Evolutionary conservation across 2,888 invertebrate species (phyloP).

Genomic region (Osedax frankpressi): DNA sequence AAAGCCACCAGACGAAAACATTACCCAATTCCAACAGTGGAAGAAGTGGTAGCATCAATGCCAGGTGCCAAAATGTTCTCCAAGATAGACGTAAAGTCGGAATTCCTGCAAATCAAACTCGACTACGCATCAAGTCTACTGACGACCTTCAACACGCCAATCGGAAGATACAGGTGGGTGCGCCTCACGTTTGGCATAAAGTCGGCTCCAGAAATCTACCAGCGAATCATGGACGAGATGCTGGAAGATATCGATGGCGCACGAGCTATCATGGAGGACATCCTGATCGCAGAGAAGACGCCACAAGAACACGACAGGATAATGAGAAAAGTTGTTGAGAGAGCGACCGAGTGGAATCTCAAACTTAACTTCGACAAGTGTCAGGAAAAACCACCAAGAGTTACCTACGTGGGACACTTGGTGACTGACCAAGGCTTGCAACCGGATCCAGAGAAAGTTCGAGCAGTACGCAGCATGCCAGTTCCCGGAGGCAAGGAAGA

Average conservation of each 20-base stretch:
- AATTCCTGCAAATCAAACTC: slow-evolving; percentile 29
- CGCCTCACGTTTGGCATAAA: slow-evolving; percentile 25
- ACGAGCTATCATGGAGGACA: slow-evolving; percentile 4
- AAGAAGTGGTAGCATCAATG: slow-evolving; percentile 26
- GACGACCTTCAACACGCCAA: slow-evolving; percentile 30
- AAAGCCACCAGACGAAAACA: slow-evolving; percentile 26
- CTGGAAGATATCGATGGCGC: slow-evolving; percentile 6
- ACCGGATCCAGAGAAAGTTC: no score
- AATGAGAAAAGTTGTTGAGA: neutral
- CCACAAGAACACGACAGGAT: neutral
- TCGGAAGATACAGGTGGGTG: slow-evolving; percentile 28
- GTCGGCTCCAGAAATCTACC: slow-evolving; percentile 14
- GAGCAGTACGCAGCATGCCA: no score
- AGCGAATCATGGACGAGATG: neutral
- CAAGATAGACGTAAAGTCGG: slow-evolving; percentile 27
- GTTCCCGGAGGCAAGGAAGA: no score
- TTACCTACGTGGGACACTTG: no score
- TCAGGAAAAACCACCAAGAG: no score
- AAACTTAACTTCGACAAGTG: no score
- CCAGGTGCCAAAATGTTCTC: slow-evolving; percentile 28
- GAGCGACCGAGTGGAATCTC: neutral
- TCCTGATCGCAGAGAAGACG: neutral
- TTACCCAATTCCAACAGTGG: slow-evolving; percentile 27
- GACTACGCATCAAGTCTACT: slow-evolving; percentile 26
- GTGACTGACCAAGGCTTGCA: no score